phyloP scores from a whole-genome alignment of 2,113 vertebrate species.

The Thymallus thymallus region DNA sequence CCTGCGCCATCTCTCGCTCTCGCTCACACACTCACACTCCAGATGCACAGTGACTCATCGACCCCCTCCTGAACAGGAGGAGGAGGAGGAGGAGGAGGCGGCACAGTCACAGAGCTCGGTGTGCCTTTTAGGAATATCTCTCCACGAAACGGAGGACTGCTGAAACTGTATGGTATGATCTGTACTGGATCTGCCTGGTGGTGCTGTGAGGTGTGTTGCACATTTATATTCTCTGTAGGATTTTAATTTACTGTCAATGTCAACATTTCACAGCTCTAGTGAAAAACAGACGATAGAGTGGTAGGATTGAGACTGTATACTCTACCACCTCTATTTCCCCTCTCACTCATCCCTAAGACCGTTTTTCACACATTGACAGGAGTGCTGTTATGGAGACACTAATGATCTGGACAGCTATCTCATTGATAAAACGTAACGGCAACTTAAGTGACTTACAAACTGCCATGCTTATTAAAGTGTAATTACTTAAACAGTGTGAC shows the following conservation, averaged over 20 bases:
- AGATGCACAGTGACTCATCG: constrained; percentile 22
- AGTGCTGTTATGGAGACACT: neutral
- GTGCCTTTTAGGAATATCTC: constrained; percentile 23
- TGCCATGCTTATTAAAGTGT: no score
- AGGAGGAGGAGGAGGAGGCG: neutral
- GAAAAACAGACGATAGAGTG: neutral
- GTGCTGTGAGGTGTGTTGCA: neutral
- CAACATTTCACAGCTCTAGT: neutral
- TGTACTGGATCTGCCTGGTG: neutral
- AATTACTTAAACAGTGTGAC: neutral
- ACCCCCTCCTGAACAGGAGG: neutral
- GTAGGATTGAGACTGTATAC: no score
- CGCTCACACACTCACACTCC: constrained; percentile 1
- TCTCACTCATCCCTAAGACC: neutral
- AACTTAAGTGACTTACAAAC: no score
- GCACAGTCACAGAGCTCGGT: constrained; percentile 31
- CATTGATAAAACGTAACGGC: neutral
- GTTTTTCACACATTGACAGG: constrained; percentile 43
- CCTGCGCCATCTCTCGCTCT: no score
- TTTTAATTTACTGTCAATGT: constrained; percentile 12
- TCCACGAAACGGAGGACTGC: neutral
- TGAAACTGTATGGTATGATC: no score
- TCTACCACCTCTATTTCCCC: no score
- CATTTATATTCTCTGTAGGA: constrained; percentile 5
- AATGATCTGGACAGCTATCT: neutral